Percentiles rank a stretch among this genome's conserved stretches.
phyloP scores from a whole-genome alignment of 2,797 vertebrate genomes.

The Xiphophorus birchmanni region DNA sequence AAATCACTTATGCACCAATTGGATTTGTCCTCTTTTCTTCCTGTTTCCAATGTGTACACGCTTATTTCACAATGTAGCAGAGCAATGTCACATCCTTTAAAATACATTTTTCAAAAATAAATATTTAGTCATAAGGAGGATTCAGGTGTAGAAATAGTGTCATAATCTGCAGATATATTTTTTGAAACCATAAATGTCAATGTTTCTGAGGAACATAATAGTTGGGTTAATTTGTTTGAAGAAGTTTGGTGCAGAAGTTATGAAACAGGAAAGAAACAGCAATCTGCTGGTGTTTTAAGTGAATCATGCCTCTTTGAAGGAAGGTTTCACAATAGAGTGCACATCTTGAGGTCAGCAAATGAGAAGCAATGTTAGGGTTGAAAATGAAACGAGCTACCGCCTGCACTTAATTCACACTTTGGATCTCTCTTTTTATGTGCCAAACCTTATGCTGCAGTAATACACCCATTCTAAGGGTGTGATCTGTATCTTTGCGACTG shows the following conservation, averaged over 20 bases:
- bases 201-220: neutral
- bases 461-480: neutral
- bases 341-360: neutral
- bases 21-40: neutral
- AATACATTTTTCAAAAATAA: neutral
- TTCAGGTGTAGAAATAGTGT: neutral
- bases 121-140: neutral
- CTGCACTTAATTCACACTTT: neutral
- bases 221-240: neutral
- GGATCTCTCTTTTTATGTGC: neutral
- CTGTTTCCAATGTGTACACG: neutral
- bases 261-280: neutral
- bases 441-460: neutral
- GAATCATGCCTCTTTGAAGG: neutral
- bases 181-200: neutral
- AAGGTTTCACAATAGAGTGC: neutral
- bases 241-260: neutral
- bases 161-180: neutral
- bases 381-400: neutral
- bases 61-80: neutral
- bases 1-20: neutral
- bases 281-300: neutral
- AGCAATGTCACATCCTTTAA: neutral
- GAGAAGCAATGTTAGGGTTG: neutral
- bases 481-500: neutral